phyloP scores from a whole-genome alignment of 2,888 invertebrate genomes.

The Phymatocera aterrima region DNA sequence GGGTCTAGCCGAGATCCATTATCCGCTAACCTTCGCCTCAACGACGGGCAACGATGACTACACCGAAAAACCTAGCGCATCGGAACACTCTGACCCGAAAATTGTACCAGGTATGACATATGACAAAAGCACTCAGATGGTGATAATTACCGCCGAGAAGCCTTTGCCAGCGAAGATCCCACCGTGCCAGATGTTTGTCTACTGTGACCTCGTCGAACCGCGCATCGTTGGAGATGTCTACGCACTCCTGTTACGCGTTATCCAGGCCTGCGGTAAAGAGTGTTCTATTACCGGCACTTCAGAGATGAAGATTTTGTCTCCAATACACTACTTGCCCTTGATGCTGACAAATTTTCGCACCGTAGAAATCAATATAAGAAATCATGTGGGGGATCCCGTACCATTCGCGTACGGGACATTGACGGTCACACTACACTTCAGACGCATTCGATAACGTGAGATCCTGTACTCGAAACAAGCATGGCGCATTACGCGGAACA shows the following conservation, averaged over 20 bases:
- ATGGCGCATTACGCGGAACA: neutral
- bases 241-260: conserved; percentile 57
- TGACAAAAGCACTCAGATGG: neutral
- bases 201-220: conserved; percentile 58
- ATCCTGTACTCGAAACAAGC: neutral
- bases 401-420: conserved; percentile 10
- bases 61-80: neutral
- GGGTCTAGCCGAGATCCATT: conserved; percentile 39
- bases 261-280: conserved; percentile 39
- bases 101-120: neutral
- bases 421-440: conserved; percentile 18
- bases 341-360: conserved; percentile 41
- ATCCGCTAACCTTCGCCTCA: conserved; percentile 36
- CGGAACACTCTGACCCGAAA: neutral
- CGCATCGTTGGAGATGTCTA: conserved; percentile 58
- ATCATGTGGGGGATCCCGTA: neutral
- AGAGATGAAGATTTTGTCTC: conserved; percentile 47
- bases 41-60: neutral
- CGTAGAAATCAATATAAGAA: conserved; percentile 12
- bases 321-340: conserved; percentile 53
- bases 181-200: conserved; percentile 47
- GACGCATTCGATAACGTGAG: neutral
- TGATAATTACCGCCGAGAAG: too few species aligned
- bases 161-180: too few species aligned
- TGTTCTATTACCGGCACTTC: neutral